Base-by-base conservation (phyloP, 2,797 vertebrate genomes). In the Eulemur rubriventer region DNA sequence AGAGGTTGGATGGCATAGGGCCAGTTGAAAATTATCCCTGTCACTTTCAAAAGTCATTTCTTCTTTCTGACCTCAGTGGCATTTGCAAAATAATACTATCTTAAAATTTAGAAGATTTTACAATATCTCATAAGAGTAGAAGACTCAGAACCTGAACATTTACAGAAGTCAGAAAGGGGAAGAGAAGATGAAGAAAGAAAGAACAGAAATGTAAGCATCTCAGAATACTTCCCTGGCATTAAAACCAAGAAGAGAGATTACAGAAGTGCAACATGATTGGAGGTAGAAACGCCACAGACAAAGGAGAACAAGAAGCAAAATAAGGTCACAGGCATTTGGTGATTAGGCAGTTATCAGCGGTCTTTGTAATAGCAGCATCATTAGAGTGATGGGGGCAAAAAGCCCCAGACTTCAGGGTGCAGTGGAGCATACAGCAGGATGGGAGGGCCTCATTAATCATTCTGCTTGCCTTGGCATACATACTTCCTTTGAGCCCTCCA, bases 21-120 rank as follows among this genome's bases (percentile, higher is more conserved):
- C 3, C 10, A 92, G 13, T 6, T 90, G 16, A 85, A 78, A 94
- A 78, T 33, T 48, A 35, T 33, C 28, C 3, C 14, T 50, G 43
- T 89, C 22, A 89, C 14, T 65, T 94, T 83, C 28, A 55, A 84
- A 91, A 79, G 4, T 81, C 10, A 30, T 38, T 83, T 61, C 16
- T 76, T 1, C 57, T 78, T 17, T 70, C 48, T 86, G n/a, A 87
- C 1, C 1, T 79, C 17, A 33, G 33, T 4, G 43, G 4, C 12
- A 92, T 65, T 76, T 87, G 92, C 3, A 69, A 84, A 92, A 86
- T 57, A 82, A 48, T 50, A 63, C 4, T 94, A 57, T 70, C 18
- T 85, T 86, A 88, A 85, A 78, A 82, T 78, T 82, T 92, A 75
- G 35, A 9, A 57, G 18, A 69, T 35, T 86, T 91, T 83, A 70